Evolutionary conservation across 2,888 invertebrate genomes (phyloP).

Genomic region (Ceratothoa steindachneri): DNA sequence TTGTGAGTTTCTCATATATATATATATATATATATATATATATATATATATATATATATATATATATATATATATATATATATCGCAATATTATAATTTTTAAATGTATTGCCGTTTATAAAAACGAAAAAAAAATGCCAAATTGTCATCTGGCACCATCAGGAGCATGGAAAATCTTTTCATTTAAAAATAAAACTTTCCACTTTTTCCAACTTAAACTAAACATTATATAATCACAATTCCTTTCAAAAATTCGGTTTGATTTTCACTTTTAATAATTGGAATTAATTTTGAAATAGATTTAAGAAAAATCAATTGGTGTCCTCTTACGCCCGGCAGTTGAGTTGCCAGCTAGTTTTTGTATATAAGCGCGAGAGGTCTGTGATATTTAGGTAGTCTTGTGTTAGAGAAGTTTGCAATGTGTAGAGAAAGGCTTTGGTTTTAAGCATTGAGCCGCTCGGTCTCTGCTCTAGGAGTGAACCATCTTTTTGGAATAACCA

Average conservation of each 20-base stretch:
- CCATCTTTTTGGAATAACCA: not conserved
- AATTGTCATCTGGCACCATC: too few species aligned
- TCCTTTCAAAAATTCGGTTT: not conserved
- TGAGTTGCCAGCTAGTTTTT: not conserved
- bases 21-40: too few species aligned
- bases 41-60: too few species aligned
- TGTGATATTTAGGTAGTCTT: not conserved
- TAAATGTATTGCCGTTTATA: too few species aligned
- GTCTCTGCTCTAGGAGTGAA: not conserved
- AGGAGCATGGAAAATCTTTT: too few species aligned
- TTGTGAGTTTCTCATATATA: too few species aligned
- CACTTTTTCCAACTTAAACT: too few species aligned
- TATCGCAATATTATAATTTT: too few species aligned
- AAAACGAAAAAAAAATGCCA: too few species aligned
- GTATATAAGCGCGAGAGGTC: not conserved
- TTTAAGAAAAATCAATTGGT: not conserved
- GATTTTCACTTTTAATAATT: not conserved
- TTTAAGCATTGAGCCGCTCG: not conserved
- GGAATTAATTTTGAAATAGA: not conserved
- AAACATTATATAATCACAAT: too few species aligned
- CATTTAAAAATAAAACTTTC: too few species aligned
- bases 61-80: too few species aligned
- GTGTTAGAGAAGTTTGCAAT: not conserved
- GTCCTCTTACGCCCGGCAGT: not conserved
- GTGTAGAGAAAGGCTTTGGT: not conserved